Evolutionary conservation across 2,113 vertebrate species (phyloP), one percentile per base, ranked within the genome.

Genomic region (Gymnobelideus leadbeateri): DNA sequence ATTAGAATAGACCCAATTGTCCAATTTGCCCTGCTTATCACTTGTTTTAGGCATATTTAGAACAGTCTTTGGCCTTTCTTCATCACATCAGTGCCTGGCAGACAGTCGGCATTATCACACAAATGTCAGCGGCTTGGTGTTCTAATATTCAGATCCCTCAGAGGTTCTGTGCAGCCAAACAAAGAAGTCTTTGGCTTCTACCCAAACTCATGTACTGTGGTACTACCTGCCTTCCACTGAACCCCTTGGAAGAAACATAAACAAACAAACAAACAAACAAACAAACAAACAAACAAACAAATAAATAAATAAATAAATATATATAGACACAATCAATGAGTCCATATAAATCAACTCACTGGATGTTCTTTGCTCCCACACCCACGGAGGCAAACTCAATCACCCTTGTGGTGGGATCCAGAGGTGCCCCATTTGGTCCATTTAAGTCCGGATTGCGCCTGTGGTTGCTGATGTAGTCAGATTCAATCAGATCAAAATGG

Each of bases 401-500:
- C 96, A 99, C 99, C 90, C 98, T 98, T 0, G 99, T 99, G 93
- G 97, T 97, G 9, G 98, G 97, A 89, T 99, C 98, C 1, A 99
- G 91, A 3, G 37, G 31, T 7, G 95, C 47, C 2, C 96, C 96
- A 0, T 57, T 50, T 0, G 97, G 97, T 11, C 97, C 98, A 26
- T 89, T 96, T 93, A 99, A 95, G 24, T 99, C 98, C 10, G 98
- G 91, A 91, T 96, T 97, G 9, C 96, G 95, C 14, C 97, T 98
- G 50, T 97, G 97, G 23, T 97, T 96, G 0, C 93, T 99, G 95
- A 99, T 97, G 93, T 99, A 99, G 96, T 99, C 99, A 0, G 99
- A 99, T 43, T 99, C 98, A 57, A 99, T 98, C 92, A 99, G 96
- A 50, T 99, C 98, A 96, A 99, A 99, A 97, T 99, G 99, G 96